Percentiles rank a stretch among this genome's conserved stretches.
phyloP scores from a whole-genome alignment of 1,140 invertebrate species.

The Neocloeon triangulifer region DNA sequence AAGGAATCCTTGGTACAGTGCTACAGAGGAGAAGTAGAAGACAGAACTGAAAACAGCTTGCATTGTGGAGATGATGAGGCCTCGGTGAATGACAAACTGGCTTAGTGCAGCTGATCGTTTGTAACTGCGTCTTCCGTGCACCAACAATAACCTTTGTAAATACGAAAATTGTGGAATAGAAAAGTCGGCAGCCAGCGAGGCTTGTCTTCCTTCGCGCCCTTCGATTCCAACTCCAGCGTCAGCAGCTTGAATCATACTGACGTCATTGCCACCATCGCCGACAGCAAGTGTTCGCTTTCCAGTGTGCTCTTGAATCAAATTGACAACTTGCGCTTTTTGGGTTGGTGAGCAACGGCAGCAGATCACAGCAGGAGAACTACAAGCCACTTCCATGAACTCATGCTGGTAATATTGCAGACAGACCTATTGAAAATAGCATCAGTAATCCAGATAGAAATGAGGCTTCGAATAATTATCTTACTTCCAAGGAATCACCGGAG shows the following conservation, averaged over 20 bases:
- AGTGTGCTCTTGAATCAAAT: slow-evolving; percentile 70
- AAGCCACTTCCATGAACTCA: slow-evolving; percentile 88
- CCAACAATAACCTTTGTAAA: slow-evolving; percentile 65
- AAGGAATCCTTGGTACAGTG: slow-evolving; percentile 92
- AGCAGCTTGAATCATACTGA: slow-evolving; percentile 86
- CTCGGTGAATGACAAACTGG: slow-evolving; percentile 97
- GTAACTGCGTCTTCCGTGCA: slow-evolving; percentile 89
- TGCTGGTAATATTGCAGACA: slow-evolving; percentile 86
- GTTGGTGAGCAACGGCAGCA: slow-evolving; percentile 95
- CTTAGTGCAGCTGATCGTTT: slow-evolving; percentile 88
- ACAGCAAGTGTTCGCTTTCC: slow-evolving; percentile 51
- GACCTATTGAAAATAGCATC: slow-evolving; percentile 18
- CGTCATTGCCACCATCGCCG: slow-evolving; percentile 73
- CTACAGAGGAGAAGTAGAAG: slow-evolving; percentile 94
- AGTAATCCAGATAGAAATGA: too few relatives aligned
- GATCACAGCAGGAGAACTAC: slow-evolving; percentile 80
- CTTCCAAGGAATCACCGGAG: slow-evolving; percentile 79
- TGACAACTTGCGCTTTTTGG: slow-evolving; percentile 92
- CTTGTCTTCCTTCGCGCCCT: slow-evolving; percentile 80
- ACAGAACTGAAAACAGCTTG: slow-evolving; percentile 97
- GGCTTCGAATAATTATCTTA: too few relatives aligned
- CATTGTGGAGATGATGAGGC: slow-evolving; percentile 96
- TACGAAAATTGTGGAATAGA: slow-evolving; percentile 84
- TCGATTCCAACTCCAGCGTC: slow-evolving; percentile 94
- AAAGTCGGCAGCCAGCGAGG: slow-evolving; percentile 96